These are phyloP conservation scores for Neofelis nebulosa DNA, from an alignment of 2,113 vertebrate species.

Conservation along the genomic window DNA sequence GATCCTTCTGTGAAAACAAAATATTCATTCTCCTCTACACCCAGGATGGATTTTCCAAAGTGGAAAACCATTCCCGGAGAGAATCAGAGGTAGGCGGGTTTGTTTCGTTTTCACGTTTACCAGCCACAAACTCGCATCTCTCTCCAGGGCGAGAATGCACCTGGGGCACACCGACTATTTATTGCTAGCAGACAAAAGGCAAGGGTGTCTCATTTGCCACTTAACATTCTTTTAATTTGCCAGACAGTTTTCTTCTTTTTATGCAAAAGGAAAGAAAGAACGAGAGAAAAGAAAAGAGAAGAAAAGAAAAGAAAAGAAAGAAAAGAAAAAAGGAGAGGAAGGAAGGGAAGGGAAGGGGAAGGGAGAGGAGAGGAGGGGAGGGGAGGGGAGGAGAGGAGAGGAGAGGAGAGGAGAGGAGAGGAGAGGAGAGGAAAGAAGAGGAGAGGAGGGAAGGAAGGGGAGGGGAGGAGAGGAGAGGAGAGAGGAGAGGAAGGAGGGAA, in stretches of 20 bases:
- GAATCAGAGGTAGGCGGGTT: neutral
- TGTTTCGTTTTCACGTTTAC: neutral
- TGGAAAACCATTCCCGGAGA: neutral
- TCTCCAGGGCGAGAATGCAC: neutral
- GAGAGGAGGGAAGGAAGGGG: fast-evolving
- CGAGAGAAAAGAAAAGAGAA: no score
- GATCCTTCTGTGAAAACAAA: neutral
- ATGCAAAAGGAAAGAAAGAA: neutral
- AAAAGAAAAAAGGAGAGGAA: no score
- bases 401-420: fast-evolving
- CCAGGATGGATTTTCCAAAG: neutral
- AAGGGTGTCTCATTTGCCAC: constrained; percentile 68
- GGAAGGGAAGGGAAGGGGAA: no score
- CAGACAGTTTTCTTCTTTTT: constrained; percentile 75
- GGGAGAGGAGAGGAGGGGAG: neutral
- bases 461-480: no score
- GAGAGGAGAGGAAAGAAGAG: fast-evolving
- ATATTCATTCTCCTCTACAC: neutral
- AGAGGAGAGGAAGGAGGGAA: neutral
- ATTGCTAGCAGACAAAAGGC: neutral
- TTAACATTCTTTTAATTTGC: constrained; percentile 74
- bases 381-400: fast-evolving
- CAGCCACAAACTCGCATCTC: neutral
- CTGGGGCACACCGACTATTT: neutral
- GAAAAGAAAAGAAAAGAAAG: fast-evolving